Evolutionary conservation across 2,797 vertebrate species (phyloP), one percentile per base, ranked within the genome.

Genomic region (Vipera ursinii): DNA sequence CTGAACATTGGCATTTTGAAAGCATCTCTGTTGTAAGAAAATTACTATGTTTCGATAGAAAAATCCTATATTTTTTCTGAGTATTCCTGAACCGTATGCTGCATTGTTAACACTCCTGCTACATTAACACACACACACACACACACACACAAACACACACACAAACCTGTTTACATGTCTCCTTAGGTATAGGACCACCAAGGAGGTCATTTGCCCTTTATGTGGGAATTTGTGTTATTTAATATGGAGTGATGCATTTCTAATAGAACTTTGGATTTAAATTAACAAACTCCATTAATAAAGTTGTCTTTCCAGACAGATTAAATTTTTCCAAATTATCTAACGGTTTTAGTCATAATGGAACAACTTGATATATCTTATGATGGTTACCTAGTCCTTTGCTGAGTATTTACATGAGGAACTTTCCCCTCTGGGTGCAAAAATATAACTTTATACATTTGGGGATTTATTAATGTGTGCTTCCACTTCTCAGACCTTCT

Each of bases 11-110:
- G 12, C 57, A 94, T 94, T 94, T 95, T 95, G 65, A 92, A 6
- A 94, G 89, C 65, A 94, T 91, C 90, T 96, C 94, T 96, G 91
- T 95, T 90, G 6, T 60, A 89, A 91, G n/a, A 96, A 95, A 48
- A 94, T 65, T 0, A 89, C 38, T 91, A 59, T 53, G 20, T 32
- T 92, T 88, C 89, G 24, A 44, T 56, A 51, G 32, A 17, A 56
- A 53, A 4, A 89, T 56, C 0, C 14, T 89, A 86, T 94, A 93
- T 92, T 59, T 57, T 93, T 15, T 85, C 92, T 48, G 92, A 90
- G 3, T 2, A 13, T 90, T 88, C 10, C 60, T 91, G 15, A 44
- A 28, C 38, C 44, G 38, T 38, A 78, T 44, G 73, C 73, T 78
- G 38, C 8, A 44, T 78, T 78, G 22, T 44, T 44, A 78, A 44